These are phyloP conservation scores for Glaucopsyche alexis DNA, from an alignment of 2,888 invertebrate species.

Conservation along the genomic window DNA sequence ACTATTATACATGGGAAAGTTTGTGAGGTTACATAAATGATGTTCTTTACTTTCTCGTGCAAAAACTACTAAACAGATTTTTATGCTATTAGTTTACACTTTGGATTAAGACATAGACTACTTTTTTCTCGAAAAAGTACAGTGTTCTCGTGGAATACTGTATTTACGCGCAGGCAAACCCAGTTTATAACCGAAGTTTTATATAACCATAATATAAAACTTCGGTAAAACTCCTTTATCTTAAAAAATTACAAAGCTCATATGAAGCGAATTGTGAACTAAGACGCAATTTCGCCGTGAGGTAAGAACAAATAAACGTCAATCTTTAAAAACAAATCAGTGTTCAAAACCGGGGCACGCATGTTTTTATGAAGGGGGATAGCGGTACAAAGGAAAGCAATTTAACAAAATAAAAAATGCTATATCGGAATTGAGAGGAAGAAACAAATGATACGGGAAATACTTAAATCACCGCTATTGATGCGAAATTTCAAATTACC, in stretches of 20 bases:
- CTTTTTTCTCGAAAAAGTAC: too few relatives aligned
- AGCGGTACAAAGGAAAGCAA: constrained; percentile 72
- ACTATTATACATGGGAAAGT: too few relatives aligned
- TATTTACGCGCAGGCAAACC: too few relatives aligned
- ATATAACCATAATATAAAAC: too few relatives aligned
- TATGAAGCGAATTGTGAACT: constrained; percentile 31
- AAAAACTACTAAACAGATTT: too few relatives aligned
- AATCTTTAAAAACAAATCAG: constrained; percentile 75
- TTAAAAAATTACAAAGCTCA: constrained; percentile 16
- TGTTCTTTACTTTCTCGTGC: too few relatives aligned
- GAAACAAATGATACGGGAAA: constrained; percentile 78
- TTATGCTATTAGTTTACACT: too few relatives aligned
- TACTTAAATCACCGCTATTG: constrained; percentile 75
- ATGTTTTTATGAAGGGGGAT: constrained; percentile 65
- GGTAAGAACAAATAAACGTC: constrained; percentile 74
- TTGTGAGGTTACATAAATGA: too few relatives aligned
- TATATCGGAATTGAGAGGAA: constrained; percentile 60
- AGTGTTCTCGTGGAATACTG: too few relatives aligned
- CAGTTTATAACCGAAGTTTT: too few relatives aligned
- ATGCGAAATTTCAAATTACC: constrained; percentile 64
- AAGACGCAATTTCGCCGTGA: constrained; percentile 62
- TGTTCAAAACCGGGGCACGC: constrained; percentile 59
- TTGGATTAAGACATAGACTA: too few relatives aligned
- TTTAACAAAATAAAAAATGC: constrained; percentile 76
- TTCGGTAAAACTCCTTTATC: constrained; percentile 2